Percentiles rank a stretch among this genome's conserved stretches.
phyloP scores from a whole-genome alignment of 2,797 vertebrate genomes.

The Mallotus villosus region DNA sequence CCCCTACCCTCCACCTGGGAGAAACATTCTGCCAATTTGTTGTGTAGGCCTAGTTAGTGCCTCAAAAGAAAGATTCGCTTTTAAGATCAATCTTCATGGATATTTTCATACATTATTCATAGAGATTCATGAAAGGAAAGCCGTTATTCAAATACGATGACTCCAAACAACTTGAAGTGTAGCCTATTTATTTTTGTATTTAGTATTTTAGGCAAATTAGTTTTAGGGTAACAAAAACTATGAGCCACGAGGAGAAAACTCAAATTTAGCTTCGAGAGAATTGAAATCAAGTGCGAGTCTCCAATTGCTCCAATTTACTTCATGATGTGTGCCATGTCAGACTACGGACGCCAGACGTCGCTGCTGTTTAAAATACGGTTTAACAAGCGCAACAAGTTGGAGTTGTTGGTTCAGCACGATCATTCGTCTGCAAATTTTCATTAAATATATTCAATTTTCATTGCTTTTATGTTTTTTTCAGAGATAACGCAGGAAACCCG shows the following conservation, averaged over 20 bases:
- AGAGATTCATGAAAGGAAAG: too few relatives aligned
- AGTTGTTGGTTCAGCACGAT: not conserved
- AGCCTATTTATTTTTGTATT: too few relatives aligned
- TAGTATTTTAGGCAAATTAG: not conserved
- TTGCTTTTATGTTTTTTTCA: too few relatives aligned
- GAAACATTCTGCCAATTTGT: constrained; percentile 32
- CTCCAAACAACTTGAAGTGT: constrained; percentile 28
- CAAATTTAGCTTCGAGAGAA: too few relatives aligned
- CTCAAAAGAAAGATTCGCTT: too few relatives aligned
- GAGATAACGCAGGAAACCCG: too few relatives aligned
- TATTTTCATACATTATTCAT: too few relatives aligned
- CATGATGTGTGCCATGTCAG: too few relatives aligned
- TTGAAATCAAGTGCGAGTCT: too few relatives aligned
- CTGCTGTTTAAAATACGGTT: constrained; percentile 34
- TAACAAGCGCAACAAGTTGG: constrained; percentile 46
- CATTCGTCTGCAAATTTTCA: not conserved
- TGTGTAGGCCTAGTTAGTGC: constrained; percentile 26
- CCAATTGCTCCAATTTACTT: too few relatives aligned
- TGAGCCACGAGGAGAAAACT: too few relatives aligned
- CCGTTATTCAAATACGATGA: not conserved
- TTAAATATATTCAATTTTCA: not conserved
- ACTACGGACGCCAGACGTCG: constrained; percentile 40
- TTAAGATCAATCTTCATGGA: too few relatives aligned
- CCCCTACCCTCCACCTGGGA: constrained; percentile 42
- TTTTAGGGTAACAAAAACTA: not conserved